Percentiles rank a stretch among this genome's conserved stretches.
These are phyloP conservation scores for Valencia hispanica DNA, from an alignment of 2,797 vertebrate species.

Conservation along the genomic window DNA sequence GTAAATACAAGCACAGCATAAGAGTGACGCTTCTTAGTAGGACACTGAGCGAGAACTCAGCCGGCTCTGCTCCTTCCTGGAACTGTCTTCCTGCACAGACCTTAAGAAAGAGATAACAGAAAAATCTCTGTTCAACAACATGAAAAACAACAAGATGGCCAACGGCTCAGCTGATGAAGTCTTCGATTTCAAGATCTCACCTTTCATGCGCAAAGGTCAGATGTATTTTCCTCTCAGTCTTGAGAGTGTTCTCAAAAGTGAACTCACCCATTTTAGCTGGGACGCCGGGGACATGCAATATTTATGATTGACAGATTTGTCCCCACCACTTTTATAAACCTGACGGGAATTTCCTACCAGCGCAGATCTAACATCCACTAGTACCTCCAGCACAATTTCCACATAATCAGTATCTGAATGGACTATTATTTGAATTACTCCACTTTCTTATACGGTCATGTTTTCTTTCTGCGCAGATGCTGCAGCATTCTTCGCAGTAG, in stretches of 20 bases:
- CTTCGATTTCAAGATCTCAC: conserved; percentile 23
- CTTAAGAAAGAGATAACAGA: conserved; percentile 20
- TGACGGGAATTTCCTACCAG: too few relatives aligned
- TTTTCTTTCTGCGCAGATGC: too few relatives aligned
- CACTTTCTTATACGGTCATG: too few relatives aligned
- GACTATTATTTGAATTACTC: too few relatives aligned
- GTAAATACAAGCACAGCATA: neutral
- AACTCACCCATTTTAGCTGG: neutral
- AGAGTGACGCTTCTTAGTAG: conserved; percentile 52
- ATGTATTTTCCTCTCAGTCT: conserved; percentile 34
- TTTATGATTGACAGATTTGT: too few relatives aligned
- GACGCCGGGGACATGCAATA: too few relatives aligned
- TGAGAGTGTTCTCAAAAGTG: neutral
- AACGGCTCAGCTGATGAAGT: conserved; percentile 11
- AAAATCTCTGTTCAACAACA: conserved; percentile 37
- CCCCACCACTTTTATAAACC: too few relatives aligned
- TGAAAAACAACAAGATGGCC: conserved; percentile 30
- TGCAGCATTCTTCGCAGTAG: too few relatives aligned
- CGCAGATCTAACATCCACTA: too few relatives aligned
- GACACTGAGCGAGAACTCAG: conserved; percentile 75
- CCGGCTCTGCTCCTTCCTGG: conserved; percentile 24
- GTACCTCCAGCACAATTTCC: too few relatives aligned
- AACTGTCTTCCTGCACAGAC: conserved; percentile 11
- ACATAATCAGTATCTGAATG: too few relatives aligned
- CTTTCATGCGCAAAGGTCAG: conserved; percentile 29